Conservation (phyloP, 2,888 invertebrate genomes). For the Dichetophora obliterata region DNA sequence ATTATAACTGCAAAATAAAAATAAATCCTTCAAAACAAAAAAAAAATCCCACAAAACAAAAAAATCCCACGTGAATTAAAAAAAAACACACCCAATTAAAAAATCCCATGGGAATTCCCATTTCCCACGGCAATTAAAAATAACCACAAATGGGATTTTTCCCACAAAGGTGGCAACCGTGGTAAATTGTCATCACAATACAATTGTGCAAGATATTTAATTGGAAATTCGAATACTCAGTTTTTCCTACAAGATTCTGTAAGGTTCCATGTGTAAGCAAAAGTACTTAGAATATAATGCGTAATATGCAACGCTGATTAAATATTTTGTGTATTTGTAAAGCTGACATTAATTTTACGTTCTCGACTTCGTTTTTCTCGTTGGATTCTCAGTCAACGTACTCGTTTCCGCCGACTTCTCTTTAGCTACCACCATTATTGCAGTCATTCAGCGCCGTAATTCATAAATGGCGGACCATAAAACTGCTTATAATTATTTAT, state of each 20-base stretch:
- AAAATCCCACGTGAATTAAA: too few relatives aligned
- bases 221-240: not conserved
- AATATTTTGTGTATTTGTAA: slow-evolving; percentile 18
- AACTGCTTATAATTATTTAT: slow-evolving; percentile 17
- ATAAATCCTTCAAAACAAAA: too few relatives aligned
- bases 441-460: slow-evolving; percentile 28
- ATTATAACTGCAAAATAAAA: too few relatives aligned
- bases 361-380: slow-evolving; percentile 49
- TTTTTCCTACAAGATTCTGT: not conserved
- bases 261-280: not conserved
- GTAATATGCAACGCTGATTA: slow-evolving; percentile 16
- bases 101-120: too few relatives aligned
- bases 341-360: slow-evolving; percentile 17
- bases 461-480: slow-evolving; percentile 43
- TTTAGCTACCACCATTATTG: slow-evolving; percentile 26
- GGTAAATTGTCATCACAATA: too few relatives aligned
- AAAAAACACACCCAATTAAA: too few relatives aligned
- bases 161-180: too few relatives aligned
- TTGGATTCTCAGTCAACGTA: slow-evolving; percentile 60
- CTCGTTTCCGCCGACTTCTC: slow-evolving; percentile 63
- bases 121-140: too few relatives aligned
- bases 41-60: too few relatives aligned
- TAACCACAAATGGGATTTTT: too few relatives aligned
- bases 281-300: not conserved
- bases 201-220: not conserved